Evolutionary conservation across 2,113 vertebrate species (phyloP).

Genomic region (Struthio camelus): DNA sequence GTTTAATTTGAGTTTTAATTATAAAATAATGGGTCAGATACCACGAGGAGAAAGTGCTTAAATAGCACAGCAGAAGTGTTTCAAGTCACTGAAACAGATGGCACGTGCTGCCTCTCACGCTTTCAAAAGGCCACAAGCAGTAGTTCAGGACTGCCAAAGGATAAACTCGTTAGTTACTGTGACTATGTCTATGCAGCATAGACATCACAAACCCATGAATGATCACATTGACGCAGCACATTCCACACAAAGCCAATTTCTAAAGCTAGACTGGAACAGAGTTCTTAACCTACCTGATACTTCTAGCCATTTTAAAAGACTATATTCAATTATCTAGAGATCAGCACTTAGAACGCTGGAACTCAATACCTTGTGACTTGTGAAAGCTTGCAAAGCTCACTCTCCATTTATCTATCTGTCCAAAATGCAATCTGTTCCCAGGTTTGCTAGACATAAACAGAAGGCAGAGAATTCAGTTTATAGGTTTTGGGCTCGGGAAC

Average conservation of each 20-base stretch:
- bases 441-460: neutral
- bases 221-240: neutral
- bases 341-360: neutral
- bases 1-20: neutral
- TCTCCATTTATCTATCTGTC: neutral
- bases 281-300: neutral
- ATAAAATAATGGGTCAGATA: neutral
- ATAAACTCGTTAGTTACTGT: neutral
- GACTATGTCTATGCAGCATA: neutral
- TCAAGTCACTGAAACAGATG: neutral
- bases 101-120: rapidly evolving
- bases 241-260: neutral
- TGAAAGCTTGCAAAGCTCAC: neutral
- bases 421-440: neutral
- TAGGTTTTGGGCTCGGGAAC: neutral
- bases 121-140: neutral
- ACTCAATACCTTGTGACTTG: neutral
- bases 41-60: neutral
- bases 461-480: neutral
- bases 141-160: neutral
- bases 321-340: neutral
- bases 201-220: neutral
- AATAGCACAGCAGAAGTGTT: neutral
- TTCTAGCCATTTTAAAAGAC: neutral
- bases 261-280: neutral